Base-by-base conservation (phyloP, 2,888 invertebrate species). In the Imbricaverruca yamaguchii region DNA sequence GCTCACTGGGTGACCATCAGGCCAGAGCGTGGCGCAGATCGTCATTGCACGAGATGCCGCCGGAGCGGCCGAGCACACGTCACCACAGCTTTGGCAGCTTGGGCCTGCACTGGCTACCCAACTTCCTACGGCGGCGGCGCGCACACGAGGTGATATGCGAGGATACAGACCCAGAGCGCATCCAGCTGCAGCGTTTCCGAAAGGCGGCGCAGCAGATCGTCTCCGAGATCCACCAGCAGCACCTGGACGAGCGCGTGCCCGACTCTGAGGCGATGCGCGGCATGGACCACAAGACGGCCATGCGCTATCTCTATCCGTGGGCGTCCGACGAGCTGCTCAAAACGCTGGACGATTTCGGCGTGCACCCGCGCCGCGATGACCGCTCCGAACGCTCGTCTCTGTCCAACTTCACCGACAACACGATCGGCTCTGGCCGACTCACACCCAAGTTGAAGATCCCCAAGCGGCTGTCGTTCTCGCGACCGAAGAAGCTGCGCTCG, bases 231-330 rank as follows among this genome's bases (percentile, higher is more conserved):
- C 74, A 74, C 21, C 74, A 74, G 55, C 74, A 74, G 74, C 74
- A 74, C 55, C 55, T 74, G 74, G 74, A 74, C 74, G 74, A 74
- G 55, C 74, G 74, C 12, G 10, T 53, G 21, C 74, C 74, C 1
- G 74, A 74, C 10, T 13, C 55, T 3, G 74, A 55, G 21, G 74
- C 21, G 21, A 74, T 74, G 53, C 53, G 74, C 9, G 74, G 74
- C 18, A 74, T 74, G 74, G 74, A 74, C 74, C 23, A 74, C 4
- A 23, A 55, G 21, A 21, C 74, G 10, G 74, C 74, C 21, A 74
- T 74, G 21, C 74, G 55, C 55, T 74, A 74, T 55, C 74, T 74
- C 10, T 74, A 55, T 55, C 74, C 74, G 18, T 74, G 74, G 74
- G 74, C 74, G 9, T 74, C 74, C 2, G 0, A 18, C 74, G 53